phyloP scores from a whole-genome alignment of 2,888 invertebrate species.

The Troglohyphantes excavatus region DNA sequence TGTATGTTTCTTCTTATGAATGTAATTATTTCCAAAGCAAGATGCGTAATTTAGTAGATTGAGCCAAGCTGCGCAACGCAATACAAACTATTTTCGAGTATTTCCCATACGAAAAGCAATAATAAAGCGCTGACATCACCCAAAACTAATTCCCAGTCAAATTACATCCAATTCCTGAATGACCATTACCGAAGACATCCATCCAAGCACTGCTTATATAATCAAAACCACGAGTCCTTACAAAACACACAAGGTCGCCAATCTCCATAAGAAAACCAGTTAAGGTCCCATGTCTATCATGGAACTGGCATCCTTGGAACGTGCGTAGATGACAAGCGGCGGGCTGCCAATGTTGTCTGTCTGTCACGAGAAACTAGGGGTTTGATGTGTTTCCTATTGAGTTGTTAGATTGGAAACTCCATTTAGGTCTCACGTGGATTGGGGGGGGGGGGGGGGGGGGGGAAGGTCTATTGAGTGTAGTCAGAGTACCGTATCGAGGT shows the following conservation, averaged over 20 bases:
- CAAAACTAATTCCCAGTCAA: not conserved
- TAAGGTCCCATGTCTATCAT: not conserved
- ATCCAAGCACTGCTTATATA: not conserved
- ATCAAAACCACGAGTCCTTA: not conserved
- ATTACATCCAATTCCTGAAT: not conserved
- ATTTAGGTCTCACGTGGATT: not conserved
- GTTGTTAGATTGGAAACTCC: not conserved
- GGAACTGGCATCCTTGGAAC: not conserved
- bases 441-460: not conserved
- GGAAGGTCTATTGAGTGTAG: not conserved
- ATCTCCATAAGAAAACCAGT: not conserved
- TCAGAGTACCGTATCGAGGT: not conserved
- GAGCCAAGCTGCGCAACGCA: too few species aligned
- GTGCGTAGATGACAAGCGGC: not conserved
- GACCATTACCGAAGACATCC: not conserved
- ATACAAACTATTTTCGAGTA: too few species aligned
- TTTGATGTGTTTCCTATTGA: not conserved
- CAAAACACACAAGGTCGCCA: not conserved
- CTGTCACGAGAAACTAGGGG: not conserved
- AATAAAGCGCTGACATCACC: not conserved
- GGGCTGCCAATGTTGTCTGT: not conserved
- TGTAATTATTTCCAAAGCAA: too few species aligned
- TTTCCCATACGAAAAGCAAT: too few species aligned
- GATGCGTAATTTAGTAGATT: too few species aligned
- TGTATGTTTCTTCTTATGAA: too few species aligned